Evolutionary conservation across 2,888 invertebrate species (phyloP).

Genomic region (Ennomos fuscantarius): DNA sequence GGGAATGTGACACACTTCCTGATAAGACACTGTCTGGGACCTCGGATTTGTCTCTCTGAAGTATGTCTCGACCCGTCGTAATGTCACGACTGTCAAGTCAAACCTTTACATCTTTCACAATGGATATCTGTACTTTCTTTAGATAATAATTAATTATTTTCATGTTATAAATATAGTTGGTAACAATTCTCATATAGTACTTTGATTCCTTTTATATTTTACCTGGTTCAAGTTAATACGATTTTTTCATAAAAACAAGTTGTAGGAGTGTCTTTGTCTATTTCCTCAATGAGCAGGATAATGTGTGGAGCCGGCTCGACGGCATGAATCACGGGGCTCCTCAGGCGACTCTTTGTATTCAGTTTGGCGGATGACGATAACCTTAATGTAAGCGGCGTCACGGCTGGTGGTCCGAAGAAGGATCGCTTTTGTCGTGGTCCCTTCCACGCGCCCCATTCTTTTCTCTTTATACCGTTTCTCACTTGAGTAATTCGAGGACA

Average conservation of each 20-base stretch:
- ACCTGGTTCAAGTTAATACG: conserved; percentile 42
- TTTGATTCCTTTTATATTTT: conserved; percentile 32
- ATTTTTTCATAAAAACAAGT: conserved; percentile 48
- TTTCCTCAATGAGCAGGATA: conserved; percentile 71
- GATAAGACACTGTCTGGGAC: conserved; percentile 63
- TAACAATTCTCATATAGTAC: not conserved
- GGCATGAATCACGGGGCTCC: conserved; percentile 76
- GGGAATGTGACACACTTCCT: conserved; percentile 55
- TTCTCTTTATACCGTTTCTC: conserved; percentile 82
- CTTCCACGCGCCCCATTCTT: conserved; percentile 79
- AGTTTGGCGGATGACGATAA: conserved; percentile 83
- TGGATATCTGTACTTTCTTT: too few relatives aligned
- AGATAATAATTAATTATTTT: too few relatives aligned
- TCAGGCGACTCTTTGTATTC: conserved; percentile 77
- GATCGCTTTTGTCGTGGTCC: conserved; percentile 82
- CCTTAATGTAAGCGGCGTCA: conserved; percentile 84
- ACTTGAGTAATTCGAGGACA: conserved; percentile 83
- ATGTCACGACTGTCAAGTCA: conserved; percentile 48
- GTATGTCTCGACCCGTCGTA: conserved; percentile 41
- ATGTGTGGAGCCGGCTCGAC: conserved; percentile 63
- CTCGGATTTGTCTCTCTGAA: conserved; percentile 62
- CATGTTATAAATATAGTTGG: too few relatives aligned
- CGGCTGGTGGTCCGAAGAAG: conserved; percentile 82
- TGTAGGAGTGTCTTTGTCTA: conserved; percentile 52
- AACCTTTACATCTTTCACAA: conserved; percentile 42